phyloP scores from a whole-genome alignment of 2,888 invertebrate genomes.

The Cantharis flavilabris region DNA sequence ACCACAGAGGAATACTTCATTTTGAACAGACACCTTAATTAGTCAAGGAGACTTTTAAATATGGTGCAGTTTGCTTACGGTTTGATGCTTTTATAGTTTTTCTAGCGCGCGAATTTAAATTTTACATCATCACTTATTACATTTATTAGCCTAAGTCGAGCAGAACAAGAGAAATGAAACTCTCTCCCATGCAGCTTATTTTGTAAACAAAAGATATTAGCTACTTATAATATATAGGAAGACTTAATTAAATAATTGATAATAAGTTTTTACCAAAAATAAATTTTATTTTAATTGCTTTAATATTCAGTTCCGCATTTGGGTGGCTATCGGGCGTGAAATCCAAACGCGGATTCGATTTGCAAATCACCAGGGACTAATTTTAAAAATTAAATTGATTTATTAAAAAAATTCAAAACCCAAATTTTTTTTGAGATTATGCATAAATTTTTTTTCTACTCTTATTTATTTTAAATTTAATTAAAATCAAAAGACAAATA shows the following conservation, averaged over 20 bases:
- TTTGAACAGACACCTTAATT: neutral
- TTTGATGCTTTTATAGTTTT: constrained; percentile 19
- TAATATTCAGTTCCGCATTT: neutral
- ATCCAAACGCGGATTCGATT: too few species aligned
- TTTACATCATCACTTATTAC: constrained; percentile 6
- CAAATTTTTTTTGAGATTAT: too few species aligned
- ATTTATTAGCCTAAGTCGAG: neutral
- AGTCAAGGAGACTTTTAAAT: neutral
- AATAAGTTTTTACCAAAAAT: neutral
- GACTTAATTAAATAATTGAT: neutral
- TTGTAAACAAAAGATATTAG: neutral
- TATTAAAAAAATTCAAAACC: too few species aligned
- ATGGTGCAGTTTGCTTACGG: neutral
- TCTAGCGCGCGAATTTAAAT: constrained; percentile 2
- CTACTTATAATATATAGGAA: neutral
- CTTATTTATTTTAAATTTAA: too few species aligned
- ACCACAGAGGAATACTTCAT: constrained; percentile 18
- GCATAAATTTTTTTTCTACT: too few species aligned
- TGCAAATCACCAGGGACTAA: too few species aligned
- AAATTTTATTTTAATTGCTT: neutral
- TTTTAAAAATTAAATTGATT: too few species aligned
- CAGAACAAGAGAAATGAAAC: neutral
- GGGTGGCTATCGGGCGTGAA: neutral
- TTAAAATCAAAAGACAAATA: too few species aligned
- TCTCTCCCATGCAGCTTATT: neutral